Conservation (phyloP, 2,113 vertebrate species). For the Corythaixoides concolor region DNA sequence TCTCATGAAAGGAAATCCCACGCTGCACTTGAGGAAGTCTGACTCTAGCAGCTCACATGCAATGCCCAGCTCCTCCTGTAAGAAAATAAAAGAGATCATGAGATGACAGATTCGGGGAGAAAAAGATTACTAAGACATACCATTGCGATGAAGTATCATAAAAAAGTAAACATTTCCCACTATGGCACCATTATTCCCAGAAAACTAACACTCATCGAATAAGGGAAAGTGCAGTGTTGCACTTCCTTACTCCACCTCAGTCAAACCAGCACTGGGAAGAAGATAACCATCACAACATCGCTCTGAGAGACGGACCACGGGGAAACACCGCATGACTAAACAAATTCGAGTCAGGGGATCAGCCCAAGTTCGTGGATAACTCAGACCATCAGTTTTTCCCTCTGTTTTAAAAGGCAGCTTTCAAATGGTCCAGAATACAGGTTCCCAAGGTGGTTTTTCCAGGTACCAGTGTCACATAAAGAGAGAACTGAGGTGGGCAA, state of each 20-base stretch:
- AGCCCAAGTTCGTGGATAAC: neutral
- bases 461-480: neutral
- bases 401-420: neutral
- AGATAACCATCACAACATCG: neutral
- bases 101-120: neutral
- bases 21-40: slow-evolving; percentile 95
- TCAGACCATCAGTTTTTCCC: neutral
- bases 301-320: neutral
- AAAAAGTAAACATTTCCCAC: neutral
- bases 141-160: neutral
- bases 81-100: slow-evolving; percentile 24
- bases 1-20: slow-evolving; percentile 99
- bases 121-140: neutral
- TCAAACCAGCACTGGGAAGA: neutral
- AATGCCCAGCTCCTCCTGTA: slow-evolving; percentile 95
- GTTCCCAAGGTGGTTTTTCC: neutral
- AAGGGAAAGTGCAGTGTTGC: neutral
- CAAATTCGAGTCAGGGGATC: neutral
- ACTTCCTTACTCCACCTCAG: neutral
- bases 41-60: slow-evolving; percentile 91
- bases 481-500: neutral
- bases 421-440: neutral
- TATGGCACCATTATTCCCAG: neutral
- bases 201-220: neutral
- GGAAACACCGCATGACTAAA: neutral